A percentile compares a stretch with the other conserved stretches of the same genome.
phyloP scores from a whole-genome alignment of 1,140 invertebrate genomes.

The Thaumetopoea pityocampa region DNA sequence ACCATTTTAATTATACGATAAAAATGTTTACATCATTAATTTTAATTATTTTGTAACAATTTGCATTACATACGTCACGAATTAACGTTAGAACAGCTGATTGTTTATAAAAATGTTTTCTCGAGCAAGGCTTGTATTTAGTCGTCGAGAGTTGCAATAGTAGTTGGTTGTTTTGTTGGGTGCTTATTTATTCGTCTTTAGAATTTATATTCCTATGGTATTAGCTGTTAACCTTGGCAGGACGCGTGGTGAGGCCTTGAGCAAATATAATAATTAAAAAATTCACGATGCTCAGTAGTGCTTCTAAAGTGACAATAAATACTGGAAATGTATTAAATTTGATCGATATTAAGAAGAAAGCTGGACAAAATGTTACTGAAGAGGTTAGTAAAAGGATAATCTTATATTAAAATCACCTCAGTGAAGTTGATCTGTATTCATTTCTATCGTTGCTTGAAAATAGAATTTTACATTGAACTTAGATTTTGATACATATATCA shows the following conservation, averaged over 20 bases:
- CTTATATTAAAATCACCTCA: too few species aligned
- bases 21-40: constrained; percentile 5
- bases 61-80: constrained; percentile 38
- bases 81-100: constrained; percentile 25
- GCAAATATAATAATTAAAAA: constrained; percentile 22
- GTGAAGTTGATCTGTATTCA: too few species aligned
- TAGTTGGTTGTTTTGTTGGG: constrained; percentile 2
- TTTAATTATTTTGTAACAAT: constrained; percentile 37
- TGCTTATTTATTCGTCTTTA: constrained; percentile 10
- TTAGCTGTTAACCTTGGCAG: constrained; percentile 37
- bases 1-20: background rate
- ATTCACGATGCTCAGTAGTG: constrained; percentile 59
- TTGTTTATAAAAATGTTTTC: constrained; percentile 34
- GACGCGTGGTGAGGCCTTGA: constrained; percentile 16
- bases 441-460: too few species aligned
- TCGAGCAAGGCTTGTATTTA: constrained; percentile 36
- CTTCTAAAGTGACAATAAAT: constrained; percentile 80
- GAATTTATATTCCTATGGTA: constrained; percentile 20
- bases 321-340: constrained; percentile 92
- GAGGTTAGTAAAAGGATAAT: constrained; percentile 85
- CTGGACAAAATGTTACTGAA: constrained; percentile 87
- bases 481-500: too few species aligned
- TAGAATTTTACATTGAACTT: too few species aligned
- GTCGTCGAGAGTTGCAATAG: constrained; percentile 29
- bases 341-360: constrained; percentile 88